These are phyloP conservation scores for Tipula vernalis DNA, from an alignment of 2,888 invertebrate genomes.

Conservation along the genomic window DNA sequence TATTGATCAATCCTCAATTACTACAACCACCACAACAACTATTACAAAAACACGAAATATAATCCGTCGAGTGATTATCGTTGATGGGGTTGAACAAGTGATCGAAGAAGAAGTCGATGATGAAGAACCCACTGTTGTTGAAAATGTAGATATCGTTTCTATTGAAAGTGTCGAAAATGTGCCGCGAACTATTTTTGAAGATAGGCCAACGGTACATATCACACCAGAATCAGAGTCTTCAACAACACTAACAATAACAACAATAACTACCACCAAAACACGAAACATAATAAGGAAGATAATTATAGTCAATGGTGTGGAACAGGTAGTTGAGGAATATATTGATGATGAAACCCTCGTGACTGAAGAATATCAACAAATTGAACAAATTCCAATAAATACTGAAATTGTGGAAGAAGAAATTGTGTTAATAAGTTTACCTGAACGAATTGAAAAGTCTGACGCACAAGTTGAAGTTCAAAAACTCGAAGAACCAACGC, in stretches of 20 bases:
- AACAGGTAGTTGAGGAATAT: conserved; percentile 69
- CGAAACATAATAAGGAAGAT: conserved; percentile 62
- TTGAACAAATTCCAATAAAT: not conserved
- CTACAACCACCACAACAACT: not conserved
- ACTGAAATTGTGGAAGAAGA: not conserved
- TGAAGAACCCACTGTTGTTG: not conserved
- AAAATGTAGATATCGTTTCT: not conserved
- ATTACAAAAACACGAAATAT: conserved; percentile 61
- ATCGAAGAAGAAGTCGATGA: conserved; percentile 71
- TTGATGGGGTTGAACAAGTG: conserved; percentile 73
- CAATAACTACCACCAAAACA: conserved; percentile 49
- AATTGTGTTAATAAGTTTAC: not conserved
- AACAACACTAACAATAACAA: not conserved
- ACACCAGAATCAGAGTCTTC: not conserved
- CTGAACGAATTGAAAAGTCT: not conserved
- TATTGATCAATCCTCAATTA: not conserved
- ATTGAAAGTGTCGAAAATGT: not conserved
- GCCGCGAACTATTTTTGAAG: not conserved
- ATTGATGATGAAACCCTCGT: conserved; percentile 43
- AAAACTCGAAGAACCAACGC: not conserved
- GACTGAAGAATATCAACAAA: not conserved
- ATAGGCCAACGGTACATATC: too few relatives aligned
- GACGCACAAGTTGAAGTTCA: not conserved
- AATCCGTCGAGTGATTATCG: conserved; percentile 60
- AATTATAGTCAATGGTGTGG: conserved; percentile 70